Percentiles rank a stretch among this genome's conserved stretches.
Evolutionary conservation across 2,797 vertebrate genomes (phyloP).

Genomic region (Alca torda): DNA sequence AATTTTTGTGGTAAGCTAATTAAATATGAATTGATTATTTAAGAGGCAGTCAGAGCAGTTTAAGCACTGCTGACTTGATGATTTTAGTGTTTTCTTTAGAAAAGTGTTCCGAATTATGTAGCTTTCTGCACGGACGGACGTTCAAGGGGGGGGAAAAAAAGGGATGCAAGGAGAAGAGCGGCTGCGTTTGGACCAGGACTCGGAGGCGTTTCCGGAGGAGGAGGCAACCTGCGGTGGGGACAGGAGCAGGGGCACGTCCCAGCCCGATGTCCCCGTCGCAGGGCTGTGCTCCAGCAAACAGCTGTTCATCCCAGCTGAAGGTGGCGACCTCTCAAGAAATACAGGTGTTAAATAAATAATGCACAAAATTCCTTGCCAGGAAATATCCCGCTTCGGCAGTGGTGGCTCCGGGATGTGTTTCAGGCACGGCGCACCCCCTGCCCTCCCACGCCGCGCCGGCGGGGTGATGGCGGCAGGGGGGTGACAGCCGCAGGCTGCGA

Average conservation of each 20-base stretch:
- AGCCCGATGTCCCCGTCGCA: accelerated
- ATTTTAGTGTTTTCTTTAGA: constrained; percentile 47
- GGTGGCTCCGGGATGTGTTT: accelerated
- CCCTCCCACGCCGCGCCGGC: accelerated
- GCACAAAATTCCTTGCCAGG: not conserved
- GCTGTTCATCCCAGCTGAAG: not conserved
- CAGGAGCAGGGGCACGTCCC: not conserved
- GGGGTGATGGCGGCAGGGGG: not conserved
- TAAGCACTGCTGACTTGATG: constrained; percentile 52
- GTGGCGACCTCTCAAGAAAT: not conserved
- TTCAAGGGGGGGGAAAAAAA: not conserved
- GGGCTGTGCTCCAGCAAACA: not conserved
- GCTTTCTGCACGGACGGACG: not conserved
- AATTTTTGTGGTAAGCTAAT: constrained; percentile 63
- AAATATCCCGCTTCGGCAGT: accelerated
- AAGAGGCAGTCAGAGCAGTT: constrained; percentile 61
- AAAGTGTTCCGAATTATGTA: not conserved
- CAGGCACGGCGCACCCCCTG: not conserved
- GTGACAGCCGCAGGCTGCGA: not conserved
- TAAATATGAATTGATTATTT: constrained; percentile 67
- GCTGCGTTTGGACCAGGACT: accelerated
- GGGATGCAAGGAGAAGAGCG: not conserved
- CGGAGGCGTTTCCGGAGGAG: not conserved
- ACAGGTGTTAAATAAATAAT: not conserved
- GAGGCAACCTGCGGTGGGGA: not conserved